Base-by-base conservation (phyloP, 2,888 invertebrate species). In the Bellardia bayeri region DNA sequence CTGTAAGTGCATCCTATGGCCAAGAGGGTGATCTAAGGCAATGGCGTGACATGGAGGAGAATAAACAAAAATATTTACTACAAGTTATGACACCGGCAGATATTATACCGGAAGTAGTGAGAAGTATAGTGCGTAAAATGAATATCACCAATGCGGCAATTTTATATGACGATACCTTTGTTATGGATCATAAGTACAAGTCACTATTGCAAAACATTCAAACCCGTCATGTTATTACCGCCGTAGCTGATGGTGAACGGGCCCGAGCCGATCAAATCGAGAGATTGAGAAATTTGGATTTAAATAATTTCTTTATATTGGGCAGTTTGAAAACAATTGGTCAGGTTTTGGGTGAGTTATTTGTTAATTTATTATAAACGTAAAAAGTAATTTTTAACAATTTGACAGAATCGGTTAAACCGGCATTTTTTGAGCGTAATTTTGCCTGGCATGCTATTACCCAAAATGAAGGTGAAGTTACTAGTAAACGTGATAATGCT, bases 121-220 rank as follows among this genome's bases (percentile, higher is more conserved):
- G 97, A 80, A 96, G 97, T 64, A 96, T 98, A 89, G 97, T 98
- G 4, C 94, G 95, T 0, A 95, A 96, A 88, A 96, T 98, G 94
- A 98, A 98, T 91, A 97, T 98, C 80, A 97, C 97, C 5, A 98
- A 98, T 92, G 98, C 98, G 14, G 98, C 98, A 7, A 97, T 99
- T 71, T 95, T 99, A 66, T 98, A 97, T 92, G 98, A 99, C 91
- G 96, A 97, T 37, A 96, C 96, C 56, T 98, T 98, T 92, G 97
- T 97, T 13, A 97, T 98, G 97, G 98, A 98, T 91, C 98, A 98
- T 94, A 98, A 98, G 93, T 98, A 98, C 94, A 98, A 98, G 93
- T 97, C 98, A 11, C 94, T 98, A 9, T 94, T 98, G 54, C 96
- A 98, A 93, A 98, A 98, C 92, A 96, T 98, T 81, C 97, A 98